phyloP scores from a whole-genome alignment of 2,113 vertebrate genomes.

The Leptobrachium leishanense region DNA sequence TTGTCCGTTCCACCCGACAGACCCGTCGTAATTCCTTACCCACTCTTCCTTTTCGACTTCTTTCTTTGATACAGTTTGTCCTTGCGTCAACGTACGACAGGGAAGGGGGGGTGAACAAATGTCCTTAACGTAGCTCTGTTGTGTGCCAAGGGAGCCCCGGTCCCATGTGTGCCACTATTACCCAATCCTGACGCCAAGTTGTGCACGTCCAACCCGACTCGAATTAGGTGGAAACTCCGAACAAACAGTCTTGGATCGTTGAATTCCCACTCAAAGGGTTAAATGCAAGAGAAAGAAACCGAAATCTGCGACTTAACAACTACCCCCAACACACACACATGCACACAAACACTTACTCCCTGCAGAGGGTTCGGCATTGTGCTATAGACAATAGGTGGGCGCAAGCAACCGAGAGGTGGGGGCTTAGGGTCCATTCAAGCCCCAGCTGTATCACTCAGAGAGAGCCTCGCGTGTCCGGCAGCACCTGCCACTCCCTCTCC shows the following conservation, averaged over 20 bases:
- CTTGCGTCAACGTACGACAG: background rate
- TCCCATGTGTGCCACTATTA: background rate
- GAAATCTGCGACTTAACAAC: background rate
- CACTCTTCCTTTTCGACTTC: background rate
- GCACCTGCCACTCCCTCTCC: background rate
- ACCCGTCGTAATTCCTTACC: background rate
- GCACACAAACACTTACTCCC: background rate
- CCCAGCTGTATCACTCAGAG: constrained; percentile 8
- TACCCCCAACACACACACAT: background rate
- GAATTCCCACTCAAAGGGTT: background rate
- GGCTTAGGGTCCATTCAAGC: background rate
- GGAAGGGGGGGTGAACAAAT: background rate
- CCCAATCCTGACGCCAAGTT: background rate
- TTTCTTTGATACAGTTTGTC: background rate
- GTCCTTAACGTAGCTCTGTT: background rate
- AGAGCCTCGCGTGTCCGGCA: background rate
- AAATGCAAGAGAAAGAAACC: background rate
- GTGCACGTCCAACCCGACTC: no score
- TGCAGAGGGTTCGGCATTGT: constrained; percentile 4
- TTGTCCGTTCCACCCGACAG: background rate
- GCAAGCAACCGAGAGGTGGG: background rate
- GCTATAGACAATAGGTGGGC: background rate
- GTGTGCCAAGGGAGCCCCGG: background rate
- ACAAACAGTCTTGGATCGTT: background rate
- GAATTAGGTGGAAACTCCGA: background rate